Conservation (phyloP, 2,888 invertebrate species). For the Xiphydria camelus region DNA sequence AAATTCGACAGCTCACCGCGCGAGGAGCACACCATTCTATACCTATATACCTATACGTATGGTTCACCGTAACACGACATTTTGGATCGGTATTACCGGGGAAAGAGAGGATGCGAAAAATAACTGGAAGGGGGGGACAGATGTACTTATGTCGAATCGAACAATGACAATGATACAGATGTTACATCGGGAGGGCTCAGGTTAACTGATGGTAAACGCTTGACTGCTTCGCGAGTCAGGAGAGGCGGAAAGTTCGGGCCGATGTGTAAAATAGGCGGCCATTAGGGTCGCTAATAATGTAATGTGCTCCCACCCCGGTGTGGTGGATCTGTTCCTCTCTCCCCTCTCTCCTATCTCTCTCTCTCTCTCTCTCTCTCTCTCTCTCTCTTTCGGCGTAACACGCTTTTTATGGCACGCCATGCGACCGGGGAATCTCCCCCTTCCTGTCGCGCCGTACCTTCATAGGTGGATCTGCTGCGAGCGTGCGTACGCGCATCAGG, state of each 20-base stretch:
- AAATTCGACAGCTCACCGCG: too few species aligned
- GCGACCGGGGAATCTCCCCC: too few species aligned
- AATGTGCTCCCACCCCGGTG: too few species aligned
- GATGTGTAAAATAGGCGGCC: background rate
- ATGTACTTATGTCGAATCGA: constrained; percentile 41
- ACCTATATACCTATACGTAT: too few species aligned
- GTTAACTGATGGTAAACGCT: constrained; percentile 5
- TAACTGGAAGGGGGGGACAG: constrained; percentile 28
- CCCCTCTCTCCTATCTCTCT: background rate
- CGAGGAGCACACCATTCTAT: too few species aligned
- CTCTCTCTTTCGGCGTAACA: background rate
- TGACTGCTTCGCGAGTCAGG: constrained; percentile 1
- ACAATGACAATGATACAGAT: constrained; percentile 54
- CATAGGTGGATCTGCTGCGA: background rate
- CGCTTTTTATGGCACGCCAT: too few species aligned
- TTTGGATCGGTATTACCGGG: background rate
- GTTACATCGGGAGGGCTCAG: constrained; percentile 36
- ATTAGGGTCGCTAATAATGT: constrained; percentile 2
- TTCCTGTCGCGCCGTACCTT: too few species aligned
- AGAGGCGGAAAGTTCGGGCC: background rate
- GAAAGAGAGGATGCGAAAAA: background rate
- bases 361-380: background rate
- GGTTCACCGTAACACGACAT: too few species aligned
- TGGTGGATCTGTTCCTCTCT: background rate
- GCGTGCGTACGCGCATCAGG: constrained; percentile 27